These are phyloP conservation scores for Clinocottus analis DNA, from an alignment of 2,113 vertebrate genomes.

Conservation along the genomic window DNA sequence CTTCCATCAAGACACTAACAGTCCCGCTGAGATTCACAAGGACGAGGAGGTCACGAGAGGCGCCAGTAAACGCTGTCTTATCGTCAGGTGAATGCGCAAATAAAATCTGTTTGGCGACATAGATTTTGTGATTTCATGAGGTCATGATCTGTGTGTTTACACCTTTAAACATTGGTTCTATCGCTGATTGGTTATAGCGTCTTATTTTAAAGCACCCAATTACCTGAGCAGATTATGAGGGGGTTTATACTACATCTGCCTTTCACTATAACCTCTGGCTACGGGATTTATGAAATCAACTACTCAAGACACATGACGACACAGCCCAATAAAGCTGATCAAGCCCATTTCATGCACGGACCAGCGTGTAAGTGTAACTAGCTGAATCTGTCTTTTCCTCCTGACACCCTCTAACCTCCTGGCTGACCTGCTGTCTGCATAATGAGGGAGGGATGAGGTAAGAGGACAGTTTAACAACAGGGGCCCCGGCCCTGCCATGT, in stretches of 20 bases:
- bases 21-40: slow-evolving; percentile 68
- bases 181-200: slow-evolving; percentile 62
- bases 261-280: slow-evolving; percentile 62
- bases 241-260: slow-evolving; percentile 34
- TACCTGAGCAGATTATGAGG: slow-evolving; percentile 58
- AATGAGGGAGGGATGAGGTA: slow-evolving; percentile 63
- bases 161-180: slow-evolving; percentile 50
- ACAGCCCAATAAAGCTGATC: slow-evolving; percentile 58
- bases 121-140: slow-evolving; percentile 66
- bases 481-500: slow-evolving; percentile 68
- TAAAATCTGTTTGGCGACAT: slow-evolving; percentile 59
- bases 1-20: slow-evolving; percentile 72
- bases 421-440: slow-evolving; percentile 39
- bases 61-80: slow-evolving; percentile 63
- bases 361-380: slow-evolving; percentile 6
- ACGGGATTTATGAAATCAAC: slow-evolving; percentile 57
- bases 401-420: slow-evolving; percentile 31
- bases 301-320: slow-evolving; percentile 54
- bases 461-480: slow-evolving; percentile 66
- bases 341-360: slow-evolving; percentile 42
- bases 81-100: slow-evolving; percentile 64
- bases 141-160: slow-evolving; percentile 66
- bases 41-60: slow-evolving; percentile 66
- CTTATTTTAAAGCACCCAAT: slow-evolving; percentile 63
- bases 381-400: slow-evolving; percentile 14